Evolutionary conservation across 1,140 invertebrate genomes (phyloP), one percentile per base, ranked within the genome.

Genomic region (Pachypeltis micranthus): DNA sequence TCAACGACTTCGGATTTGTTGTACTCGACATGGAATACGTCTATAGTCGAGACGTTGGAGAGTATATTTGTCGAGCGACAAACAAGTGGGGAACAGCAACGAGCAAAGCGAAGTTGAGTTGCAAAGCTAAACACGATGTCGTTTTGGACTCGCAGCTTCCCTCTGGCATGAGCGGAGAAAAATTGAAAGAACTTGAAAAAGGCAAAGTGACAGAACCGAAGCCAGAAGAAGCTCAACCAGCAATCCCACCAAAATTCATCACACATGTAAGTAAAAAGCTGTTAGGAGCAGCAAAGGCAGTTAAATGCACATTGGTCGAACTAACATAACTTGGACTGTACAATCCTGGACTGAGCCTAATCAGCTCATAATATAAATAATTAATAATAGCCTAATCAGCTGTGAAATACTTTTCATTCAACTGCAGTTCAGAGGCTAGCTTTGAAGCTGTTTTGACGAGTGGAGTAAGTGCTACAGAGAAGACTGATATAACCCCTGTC

Each of bases 1-100:
- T 93, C 21, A 91, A 94, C 73, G 93, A 96, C 69, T 94, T 94
- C 74, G 91, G 91, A n/a, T 93, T 91, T 62, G 88, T 93, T 67
- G 87, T 89, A 0, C 74, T 94, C 59, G 90, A 93, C 69, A 83
- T 94, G 67, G 87, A 92, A 62, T 93, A 92, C 69, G 84, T 88
- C 0, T 92, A 92, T 70, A 80, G 84, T 1, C 78, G 91, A 69
- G 91, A 94, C 74, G 83, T 84, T 61, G 91, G 91, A 21, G 88
- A 90, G 73, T 94, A 93, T 68, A 80, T 90, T 27, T 93, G 91
- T 72, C 81, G 84, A 67, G 89, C 89, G 16, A 87, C 85, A 0
- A 92, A 92, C 70, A 89, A 86, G 73, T 92, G 87, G 86, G 89
- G 89, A 44, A 82, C 84, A 57, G 85, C 85, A 24, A 90, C 85